Base-by-base conservation (phyloP, 2,888 invertebrate species). In the Galeopsomyia nigrocyanea region DNA sequence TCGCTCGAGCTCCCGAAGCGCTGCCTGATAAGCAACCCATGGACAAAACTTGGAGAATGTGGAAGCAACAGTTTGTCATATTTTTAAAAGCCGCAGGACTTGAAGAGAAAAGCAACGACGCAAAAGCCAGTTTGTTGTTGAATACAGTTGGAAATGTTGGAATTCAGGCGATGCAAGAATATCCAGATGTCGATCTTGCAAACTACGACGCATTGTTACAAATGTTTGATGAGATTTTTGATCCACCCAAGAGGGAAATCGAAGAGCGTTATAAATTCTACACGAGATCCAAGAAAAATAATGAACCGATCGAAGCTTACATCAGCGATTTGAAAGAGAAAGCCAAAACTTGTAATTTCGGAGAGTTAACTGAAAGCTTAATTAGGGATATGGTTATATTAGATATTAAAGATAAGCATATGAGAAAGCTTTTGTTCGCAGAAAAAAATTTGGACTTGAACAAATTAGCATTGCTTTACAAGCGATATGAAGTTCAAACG, bases 311-410 rank as follows among this genome's bases (percentile, higher is more conserved):
- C 13, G 75, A 74, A 39, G 22, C n/a, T 10, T 77, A 73, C 51
- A 65, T 77, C 31, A 17, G 19, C n/a, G 66, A 70, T 39, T 68
- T 77, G 19, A 73, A 58, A 65, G 62, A 65, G 13, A 73, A 72
- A 46, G 70, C 77, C 9, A 76, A 68, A 58, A 63, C 63, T 17
- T 77, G 77, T 53, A 77, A 74, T 50, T 77, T 76, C 68, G 76
- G 62, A 9, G 57, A 61, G 51, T 55, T 75, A 14, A 53, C 64
- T 9, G 75, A 74, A 3, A 74, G 66, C 22, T 57, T 75, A 2
- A 63, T 76, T n/a, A 26, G 74, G 19, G 76, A 76, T 58, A 72
- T 67, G 55, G 63, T 77, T 10, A 70, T 77, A 21, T 55, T 75
- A 9, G 68, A 77, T 53, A 69, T 73, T 2, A 77, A 77, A 51